Percentiles rank a stretch among this genome's conserved stretches.
Conservation (phyloP, 2,797 vertebrate species). For the Bucorvus abyssinicus region DNA sequence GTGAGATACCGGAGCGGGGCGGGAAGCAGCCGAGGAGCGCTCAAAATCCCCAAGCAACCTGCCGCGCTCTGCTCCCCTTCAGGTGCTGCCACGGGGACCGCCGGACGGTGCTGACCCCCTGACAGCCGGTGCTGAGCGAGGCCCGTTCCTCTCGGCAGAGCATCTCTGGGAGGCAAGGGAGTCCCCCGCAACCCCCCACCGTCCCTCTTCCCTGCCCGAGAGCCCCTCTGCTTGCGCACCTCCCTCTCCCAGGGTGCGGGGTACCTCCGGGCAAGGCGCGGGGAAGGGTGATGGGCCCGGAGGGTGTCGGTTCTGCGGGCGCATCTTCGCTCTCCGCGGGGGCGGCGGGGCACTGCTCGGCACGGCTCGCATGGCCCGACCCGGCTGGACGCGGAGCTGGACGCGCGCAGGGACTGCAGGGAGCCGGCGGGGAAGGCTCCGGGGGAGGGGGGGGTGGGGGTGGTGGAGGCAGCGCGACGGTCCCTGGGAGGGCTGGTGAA, state of each 20-base stretch:
- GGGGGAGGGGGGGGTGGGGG: background rate
- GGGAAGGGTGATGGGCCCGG: background rate
- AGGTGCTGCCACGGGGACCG: background rate
- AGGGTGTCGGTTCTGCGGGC: background rate
- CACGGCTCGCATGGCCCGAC: background rate
- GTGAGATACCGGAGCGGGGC: background rate
- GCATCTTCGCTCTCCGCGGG: background rate
- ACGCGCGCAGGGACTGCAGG: background rate
- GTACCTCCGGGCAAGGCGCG: background rate
- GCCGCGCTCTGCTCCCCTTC: background rate
- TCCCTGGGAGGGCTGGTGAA: background rate
- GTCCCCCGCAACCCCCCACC: too few species aligned
- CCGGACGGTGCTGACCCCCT: background rate
- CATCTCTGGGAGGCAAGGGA: background rate
- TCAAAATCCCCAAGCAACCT: background rate
- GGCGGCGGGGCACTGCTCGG: background rate
- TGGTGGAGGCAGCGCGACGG: background rate
- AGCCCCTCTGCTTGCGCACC: background rate
- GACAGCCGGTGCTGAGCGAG: background rate
- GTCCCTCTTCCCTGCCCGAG: too few species aligned
- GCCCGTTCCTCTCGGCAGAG: background rate
- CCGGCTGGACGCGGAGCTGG: background rate
- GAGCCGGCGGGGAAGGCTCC: background rate
- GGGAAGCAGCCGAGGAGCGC: background rate
- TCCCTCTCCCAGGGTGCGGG: too few species aligned